Conservation (phyloP, 2,113 vertebrate species). For the Labeo rohita region DNA sequence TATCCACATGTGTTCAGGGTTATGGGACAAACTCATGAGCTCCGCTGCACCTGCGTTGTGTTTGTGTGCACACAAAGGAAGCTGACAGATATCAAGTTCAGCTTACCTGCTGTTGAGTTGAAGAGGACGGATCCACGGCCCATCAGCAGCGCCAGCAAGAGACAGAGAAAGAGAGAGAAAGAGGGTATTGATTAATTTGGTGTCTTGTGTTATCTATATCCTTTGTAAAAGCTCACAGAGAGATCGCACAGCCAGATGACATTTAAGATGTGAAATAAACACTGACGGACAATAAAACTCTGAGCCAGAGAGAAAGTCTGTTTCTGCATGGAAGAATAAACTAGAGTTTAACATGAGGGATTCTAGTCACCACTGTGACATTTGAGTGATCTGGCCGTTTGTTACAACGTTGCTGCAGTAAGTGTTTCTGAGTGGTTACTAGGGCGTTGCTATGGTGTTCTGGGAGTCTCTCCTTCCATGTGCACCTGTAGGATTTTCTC, state of each 20-base stretch:
- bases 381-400: neutral
- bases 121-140: conserved; percentile 36
- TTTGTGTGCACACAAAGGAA: neutral
- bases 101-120: conserved; percentile 75
- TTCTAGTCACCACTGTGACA: neutral
- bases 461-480: no score
- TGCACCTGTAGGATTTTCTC: no score
- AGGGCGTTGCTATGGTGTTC: neutral
- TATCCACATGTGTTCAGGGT: neutral
- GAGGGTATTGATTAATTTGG: conserved; percentile 61
- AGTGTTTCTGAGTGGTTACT: no score
- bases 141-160: conserved; percentile 36
- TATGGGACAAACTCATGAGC: neutral
- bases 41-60: neutral
- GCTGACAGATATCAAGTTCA: neutral
- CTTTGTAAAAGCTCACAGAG: conserved; percentile 52
- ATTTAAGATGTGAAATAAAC: conserved; percentile 51
- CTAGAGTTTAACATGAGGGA: neutral
- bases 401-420: neutral
- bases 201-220: conserved; percentile 53
- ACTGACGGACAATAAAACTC: conserved; percentile 5
- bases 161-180: conserved; percentile 43
- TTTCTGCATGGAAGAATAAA: neutral
- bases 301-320: neutral
- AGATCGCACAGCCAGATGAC: conserved; percentile 51